phyloP scores from a whole-genome alignment of 2,113 vertebrate species.

The Vombatus ursinus region DNA sequence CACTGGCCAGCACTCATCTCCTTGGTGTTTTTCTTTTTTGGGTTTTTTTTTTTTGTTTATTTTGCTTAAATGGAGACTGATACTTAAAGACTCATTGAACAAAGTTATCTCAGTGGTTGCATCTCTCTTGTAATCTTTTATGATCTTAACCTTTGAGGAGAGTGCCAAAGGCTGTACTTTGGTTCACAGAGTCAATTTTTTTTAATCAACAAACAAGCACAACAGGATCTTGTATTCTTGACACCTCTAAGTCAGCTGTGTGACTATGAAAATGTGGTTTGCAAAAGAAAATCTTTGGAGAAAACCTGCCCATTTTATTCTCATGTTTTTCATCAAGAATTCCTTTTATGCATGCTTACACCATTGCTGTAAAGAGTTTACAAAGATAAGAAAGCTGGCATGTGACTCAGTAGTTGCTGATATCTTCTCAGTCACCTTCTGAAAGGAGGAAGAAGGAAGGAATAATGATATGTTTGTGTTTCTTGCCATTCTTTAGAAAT shows the following conservation, averaged over 20 bases:
- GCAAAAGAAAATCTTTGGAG: background rate
- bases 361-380: background rate
- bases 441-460: background rate
- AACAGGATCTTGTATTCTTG: background rate
- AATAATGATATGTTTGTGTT: background rate
- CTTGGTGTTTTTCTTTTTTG: background rate
- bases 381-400: background rate
- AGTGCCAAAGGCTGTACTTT: background rate
- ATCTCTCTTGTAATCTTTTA: background rate
- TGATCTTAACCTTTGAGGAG: background rate
- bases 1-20: background rate
- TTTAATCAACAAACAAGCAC: background rate
- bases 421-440: background rate
- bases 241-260: background rate
- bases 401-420: background rate
- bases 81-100: background rate
- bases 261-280: background rate
- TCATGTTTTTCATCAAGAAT: background rate
- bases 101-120: background rate
- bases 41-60: no score
- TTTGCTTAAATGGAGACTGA: background rate
- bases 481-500: background rate
- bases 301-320: background rate
- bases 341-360: background rate
- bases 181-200: background rate